These are phyloP conservation scores for Incurvaria masculella DNA, from an alignment of 2,888 invertebrate species.

Conservation along the genomic window DNA sequence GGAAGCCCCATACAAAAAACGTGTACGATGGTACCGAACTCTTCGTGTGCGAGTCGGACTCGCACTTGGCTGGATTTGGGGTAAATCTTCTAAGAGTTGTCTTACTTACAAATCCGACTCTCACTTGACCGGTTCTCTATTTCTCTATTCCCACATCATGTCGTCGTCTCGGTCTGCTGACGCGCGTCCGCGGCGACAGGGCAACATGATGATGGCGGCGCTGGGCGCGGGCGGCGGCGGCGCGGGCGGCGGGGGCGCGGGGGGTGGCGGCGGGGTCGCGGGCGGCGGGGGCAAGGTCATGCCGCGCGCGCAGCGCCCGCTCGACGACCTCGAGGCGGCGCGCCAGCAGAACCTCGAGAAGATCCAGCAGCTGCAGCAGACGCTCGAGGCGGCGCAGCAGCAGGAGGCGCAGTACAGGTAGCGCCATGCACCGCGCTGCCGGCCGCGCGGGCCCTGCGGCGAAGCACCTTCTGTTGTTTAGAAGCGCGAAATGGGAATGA, in stretches of 20 bases:
- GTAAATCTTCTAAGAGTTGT: too few relatives aligned
- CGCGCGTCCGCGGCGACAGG: too few relatives aligned
- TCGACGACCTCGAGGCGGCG: slow-evolving; percentile 66
- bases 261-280: slow-evolving; percentile 12
- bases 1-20: too few relatives aligned
- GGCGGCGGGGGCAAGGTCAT: slow-evolving; percentile 32
- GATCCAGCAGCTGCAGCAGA: slow-evolving; percentile 71
- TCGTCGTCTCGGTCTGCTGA: too few relatives aligned
- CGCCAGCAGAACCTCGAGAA: slow-evolving; percentile 76
- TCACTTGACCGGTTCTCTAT: too few relatives aligned
- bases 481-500: too few relatives aligned
- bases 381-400: slow-evolving; percentile 76
- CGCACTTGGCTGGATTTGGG: too few relatives aligned
- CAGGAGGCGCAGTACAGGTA: slow-evolving; percentile 64
- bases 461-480: too few relatives aligned
- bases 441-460: slow-evolving; percentile 61
- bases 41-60: too few relatives aligned
- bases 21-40: too few relatives aligned
- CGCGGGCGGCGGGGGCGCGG: slow-evolving; percentile 7
- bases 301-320: slow-evolving; percentile 31
- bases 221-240: slow-evolving; percentile 10
- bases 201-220: slow-evolving; percentile 20
- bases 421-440: slow-evolving; percentile 59
- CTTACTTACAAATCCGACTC: too few relatives aligned
- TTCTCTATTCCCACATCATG: too few relatives aligned